A percentile compares a stretch with the other conserved stretches of the same genome.
phyloP scores from a whole-genome alignment of 1,140 invertebrate genomes.

The Lerema accius region DNA sequence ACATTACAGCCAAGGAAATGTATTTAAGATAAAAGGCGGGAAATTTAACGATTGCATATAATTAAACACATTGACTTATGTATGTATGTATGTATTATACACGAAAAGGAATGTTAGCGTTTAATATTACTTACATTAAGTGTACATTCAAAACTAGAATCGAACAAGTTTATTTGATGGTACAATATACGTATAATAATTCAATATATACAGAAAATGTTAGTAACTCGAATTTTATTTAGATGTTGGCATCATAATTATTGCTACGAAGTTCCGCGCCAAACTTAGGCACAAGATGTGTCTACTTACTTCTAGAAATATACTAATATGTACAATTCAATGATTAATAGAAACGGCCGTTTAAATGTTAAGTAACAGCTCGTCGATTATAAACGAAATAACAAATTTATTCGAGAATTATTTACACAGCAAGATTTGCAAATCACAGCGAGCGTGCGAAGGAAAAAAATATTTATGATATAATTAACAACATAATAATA shows the following conservation, averaged over 20 bases:
- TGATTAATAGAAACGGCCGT: conserved; percentile 68
- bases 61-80: neutral
- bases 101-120: conserved; percentile 78
- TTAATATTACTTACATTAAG: conserved; percentile 69
- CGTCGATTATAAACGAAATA: conserved; percentile 78
- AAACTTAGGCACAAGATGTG: conserved; percentile 78
- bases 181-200: conserved; percentile 45
- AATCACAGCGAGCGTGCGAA: conserved; percentile 76
- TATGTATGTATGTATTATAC: conserved; percentile 36
- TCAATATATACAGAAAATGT: conserved; percentile 71
- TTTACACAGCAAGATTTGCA: conserved; percentile 75
- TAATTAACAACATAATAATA: conserved; percentile 49
- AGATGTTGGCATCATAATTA: conserved; percentile 79
- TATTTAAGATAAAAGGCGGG: neutral
- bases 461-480: conserved; percentile 44
- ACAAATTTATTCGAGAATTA: conserved; percentile 78
- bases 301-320: conserved; percentile 73
- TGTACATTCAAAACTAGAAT: conserved; percentile 61
- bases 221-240: conserved; percentile 66
- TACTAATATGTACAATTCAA: conserved; percentile 77
- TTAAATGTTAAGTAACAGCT: conserved; percentile 65
- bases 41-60: conserved; percentile 1
- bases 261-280: conserved; percentile 74
- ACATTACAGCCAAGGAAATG: conserved; percentile 1
- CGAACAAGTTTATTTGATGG: conserved; percentile 52